These are phyloP conservation scores for Avahi laniger DNA, from an alignment of 2,797 vertebrate species.

Conservation along the genomic window DNA sequence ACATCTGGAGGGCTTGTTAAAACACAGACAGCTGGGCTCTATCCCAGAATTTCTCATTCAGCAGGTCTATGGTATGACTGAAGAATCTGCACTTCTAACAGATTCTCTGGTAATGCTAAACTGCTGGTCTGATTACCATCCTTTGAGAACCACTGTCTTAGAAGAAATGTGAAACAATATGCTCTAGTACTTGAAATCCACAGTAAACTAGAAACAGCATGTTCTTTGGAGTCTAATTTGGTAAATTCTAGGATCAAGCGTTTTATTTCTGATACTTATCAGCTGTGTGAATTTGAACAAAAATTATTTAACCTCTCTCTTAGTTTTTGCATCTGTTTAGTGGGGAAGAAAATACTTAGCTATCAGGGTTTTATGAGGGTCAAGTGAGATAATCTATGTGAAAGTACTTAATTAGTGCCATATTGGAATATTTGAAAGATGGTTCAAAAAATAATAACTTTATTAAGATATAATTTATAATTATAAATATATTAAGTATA, in stretches of 20 bases:
- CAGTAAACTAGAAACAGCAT: background rate
- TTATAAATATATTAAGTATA: background rate
- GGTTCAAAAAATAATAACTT: background rate
- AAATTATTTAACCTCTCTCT: background rate
- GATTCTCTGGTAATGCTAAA: background rate
- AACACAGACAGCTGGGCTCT: background rate
- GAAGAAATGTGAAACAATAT: background rate
- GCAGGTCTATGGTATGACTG: background rate
- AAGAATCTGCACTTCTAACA: background rate
- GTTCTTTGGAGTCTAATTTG: background rate
- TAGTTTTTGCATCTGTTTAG: background rate
- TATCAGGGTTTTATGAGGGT: background rate
- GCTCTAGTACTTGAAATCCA: background rate
- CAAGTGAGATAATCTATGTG: background rate
- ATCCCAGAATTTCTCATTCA: background rate
- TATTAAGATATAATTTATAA: background rate
- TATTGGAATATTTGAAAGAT: background rate
- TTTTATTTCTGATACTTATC: background rate
- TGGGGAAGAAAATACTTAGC: background rate
- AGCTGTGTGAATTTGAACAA: background rate
- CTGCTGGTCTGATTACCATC: background rate
- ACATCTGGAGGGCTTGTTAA: background rate
- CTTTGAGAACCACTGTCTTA: background rate
- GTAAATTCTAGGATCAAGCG: background rate
- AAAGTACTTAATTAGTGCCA: background rate